Conservation (phyloP, 2,113 vertebrate species). For the Danionella cerebrum region DNA sequence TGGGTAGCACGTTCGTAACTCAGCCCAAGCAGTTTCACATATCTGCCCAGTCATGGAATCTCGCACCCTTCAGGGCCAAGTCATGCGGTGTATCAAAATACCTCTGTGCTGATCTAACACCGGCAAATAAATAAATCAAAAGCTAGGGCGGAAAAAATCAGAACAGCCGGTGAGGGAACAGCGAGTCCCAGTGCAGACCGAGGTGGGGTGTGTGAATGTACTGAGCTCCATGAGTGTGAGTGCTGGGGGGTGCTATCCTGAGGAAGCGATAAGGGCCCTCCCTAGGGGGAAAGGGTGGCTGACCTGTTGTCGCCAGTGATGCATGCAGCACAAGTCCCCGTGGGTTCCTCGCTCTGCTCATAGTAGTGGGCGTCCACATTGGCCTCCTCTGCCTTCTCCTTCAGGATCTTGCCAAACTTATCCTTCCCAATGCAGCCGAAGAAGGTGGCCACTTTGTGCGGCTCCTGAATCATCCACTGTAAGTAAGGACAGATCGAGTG, state of each 20-base stretch:
- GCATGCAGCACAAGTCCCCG: slow-evolving; percentile 90
- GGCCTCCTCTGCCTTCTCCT: slow-evolving; percentile 83
- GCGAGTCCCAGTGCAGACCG: slow-evolving; percentile 1
- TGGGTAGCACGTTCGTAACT: slow-evolving; percentile 36
- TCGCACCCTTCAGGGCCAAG: slow-evolving; percentile 35
- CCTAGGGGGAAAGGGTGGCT: not conserved
- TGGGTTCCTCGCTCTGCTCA: slow-evolving; percentile 85
- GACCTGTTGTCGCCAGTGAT: slow-evolving; percentile 92
- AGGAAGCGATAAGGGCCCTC: slow-evolving; percentile 31
- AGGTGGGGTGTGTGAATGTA: slow-evolving; percentile 18
- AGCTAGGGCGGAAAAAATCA: slow-evolving; percentile 19
- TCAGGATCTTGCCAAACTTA: slow-evolving; percentile 88
- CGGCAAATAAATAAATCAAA: slow-evolving; percentile 36
- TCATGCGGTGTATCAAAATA: slow-evolving; percentile 41
- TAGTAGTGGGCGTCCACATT: slow-evolving; percentile 91
- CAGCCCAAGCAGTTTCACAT: slow-evolving; percentile 10
- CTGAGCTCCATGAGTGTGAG: slow-evolving; percentile 5
- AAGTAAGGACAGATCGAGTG: no score
- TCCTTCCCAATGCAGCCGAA: slow-evolving; percentile 96
- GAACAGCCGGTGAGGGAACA: slow-evolving; percentile 5
- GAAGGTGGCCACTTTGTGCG: slow-evolving; percentile 86
- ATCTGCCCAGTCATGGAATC: slow-evolving; percentile 38
- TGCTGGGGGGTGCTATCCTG: slow-evolving; percentile 14
- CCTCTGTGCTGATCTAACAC: slow-evolving; percentile 41
- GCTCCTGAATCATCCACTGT: slow-evolving; percentile 98